Conservation (phyloP, 2,797 vertebrate species). For the Schizopygopsis pylzovi region DNA sequence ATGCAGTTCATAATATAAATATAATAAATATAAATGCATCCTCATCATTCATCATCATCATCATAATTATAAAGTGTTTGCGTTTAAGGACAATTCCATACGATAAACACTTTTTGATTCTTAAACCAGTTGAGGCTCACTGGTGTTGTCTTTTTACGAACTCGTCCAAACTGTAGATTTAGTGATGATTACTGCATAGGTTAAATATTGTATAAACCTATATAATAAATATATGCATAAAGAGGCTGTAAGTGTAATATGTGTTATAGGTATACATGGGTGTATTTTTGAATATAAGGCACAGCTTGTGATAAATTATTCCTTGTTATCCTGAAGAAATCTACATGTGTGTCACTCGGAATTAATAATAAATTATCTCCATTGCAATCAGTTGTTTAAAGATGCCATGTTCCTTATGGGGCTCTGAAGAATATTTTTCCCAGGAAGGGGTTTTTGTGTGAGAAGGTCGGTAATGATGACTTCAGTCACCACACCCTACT, state of each 20-base stretch:
- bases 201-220: not conserved
- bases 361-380: conserved; percentile 74
- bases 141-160: not conserved
- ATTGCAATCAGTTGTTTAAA: conserved; percentile 68
- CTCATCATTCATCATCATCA: too few species aligned
- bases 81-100: not conserved
- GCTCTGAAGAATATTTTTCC: not conserved
- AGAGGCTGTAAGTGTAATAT: conserved; percentile 36
- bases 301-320: conserved; percentile 81
- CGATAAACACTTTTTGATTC: not conserved
- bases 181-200: conserved; percentile 43
- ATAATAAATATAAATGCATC: too few species aligned
- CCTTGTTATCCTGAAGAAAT: conserved; percentile 74
- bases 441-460: conserved; percentile 4
- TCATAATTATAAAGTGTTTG: not conserved
- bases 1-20: not conserved
- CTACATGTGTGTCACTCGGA: conserved; percentile 76
- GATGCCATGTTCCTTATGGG: conserved; percentile 6
- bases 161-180: conserved; percentile 23
- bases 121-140: not conserved
- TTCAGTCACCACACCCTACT: conserved; percentile 68
- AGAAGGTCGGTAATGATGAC: conserved; percentile 49
- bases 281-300: conserved; percentile 69
- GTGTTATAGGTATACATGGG: conserved; percentile 73
- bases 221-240: not conserved